Conservation (phyloP, 2,888 invertebrate genomes). For the Eristalinus aeneus region DNA sequence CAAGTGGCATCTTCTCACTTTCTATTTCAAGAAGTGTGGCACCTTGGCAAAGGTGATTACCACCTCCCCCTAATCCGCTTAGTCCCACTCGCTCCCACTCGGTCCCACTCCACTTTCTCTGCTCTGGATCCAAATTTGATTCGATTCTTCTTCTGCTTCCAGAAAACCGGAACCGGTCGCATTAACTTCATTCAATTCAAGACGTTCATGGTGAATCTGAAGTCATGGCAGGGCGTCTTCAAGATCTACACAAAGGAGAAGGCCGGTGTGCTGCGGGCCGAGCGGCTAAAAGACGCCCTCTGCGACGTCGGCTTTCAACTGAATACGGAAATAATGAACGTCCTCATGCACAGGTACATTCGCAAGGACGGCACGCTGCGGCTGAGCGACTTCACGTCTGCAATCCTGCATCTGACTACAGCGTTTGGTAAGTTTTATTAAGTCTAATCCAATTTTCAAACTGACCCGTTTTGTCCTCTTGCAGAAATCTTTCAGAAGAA, state of each 20-base stretch:
- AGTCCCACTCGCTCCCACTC: not conserved
- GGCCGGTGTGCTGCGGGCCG: conserved; percentile 93
- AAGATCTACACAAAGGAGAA: conserved; percentile 95
- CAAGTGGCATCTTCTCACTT: not conserved
- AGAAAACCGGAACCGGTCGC: conserved; percentile 90
- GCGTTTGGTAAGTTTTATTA: conserved; percentile 87
- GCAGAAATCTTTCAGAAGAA: conserved; percentile 88
- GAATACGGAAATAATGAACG: conserved; percentile 90
- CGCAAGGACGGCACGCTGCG: conserved; percentile 94
- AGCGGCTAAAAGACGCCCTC: conserved; percentile 90
- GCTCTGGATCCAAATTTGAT: not conserved
- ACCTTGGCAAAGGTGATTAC: not conserved
- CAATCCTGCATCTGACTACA: conserved; percentile 92
- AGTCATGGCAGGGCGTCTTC: conserved; percentile 94
- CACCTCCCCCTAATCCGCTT: not conserved
- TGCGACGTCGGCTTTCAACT: conserved; percentile 93
- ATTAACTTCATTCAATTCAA: conserved; percentile 93
- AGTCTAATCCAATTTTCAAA: not conserved
- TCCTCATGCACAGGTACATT: conserved; percentile 93
- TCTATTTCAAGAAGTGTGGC: not conserved
- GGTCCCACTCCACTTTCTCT: conserved; percentile 23
- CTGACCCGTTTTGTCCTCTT: conserved; percentile 74
- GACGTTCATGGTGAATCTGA: conserved; percentile 94
- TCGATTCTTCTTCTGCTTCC: conserved; percentile 68
- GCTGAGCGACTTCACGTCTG: conserved; percentile 95